phyloP scores from a whole-genome alignment of 2,113 vertebrate genomes.

The Cathartes aura region DNA sequence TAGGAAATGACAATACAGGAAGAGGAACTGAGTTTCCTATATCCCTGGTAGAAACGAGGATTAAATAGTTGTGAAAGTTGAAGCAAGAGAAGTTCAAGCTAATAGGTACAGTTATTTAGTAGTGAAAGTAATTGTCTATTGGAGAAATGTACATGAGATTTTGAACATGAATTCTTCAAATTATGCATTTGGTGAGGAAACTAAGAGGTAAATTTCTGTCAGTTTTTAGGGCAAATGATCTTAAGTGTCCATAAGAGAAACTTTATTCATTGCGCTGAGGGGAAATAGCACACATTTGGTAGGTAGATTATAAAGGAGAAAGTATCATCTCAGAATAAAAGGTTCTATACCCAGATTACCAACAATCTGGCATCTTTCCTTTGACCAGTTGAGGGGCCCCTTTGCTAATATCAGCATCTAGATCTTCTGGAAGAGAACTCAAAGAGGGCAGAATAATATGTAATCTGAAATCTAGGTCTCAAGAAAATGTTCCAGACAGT shows the following conservation, averaged over 20 bases:
- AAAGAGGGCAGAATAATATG: neutral
- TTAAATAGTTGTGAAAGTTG: neutral
- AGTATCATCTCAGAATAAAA: neutral
- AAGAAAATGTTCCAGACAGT: neutral
- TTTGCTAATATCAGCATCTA: neutral
- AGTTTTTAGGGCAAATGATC: neutral
- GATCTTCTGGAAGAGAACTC: neutral
- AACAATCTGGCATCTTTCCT: neutral
- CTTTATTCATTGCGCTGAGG: neutral
- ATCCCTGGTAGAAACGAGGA: neutral
- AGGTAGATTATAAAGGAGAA: neutral
- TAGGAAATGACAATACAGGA: neutral
- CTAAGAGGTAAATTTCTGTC: neutral
- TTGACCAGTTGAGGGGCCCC: constrained; percentile 2
- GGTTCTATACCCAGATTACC: neutral
- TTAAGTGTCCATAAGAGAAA: neutral
- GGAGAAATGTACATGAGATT: neutral
- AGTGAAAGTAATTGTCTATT: neutral
- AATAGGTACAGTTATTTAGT: neutral
- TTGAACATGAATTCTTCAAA: neutral
- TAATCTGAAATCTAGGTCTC: neutral
- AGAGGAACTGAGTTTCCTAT: neutral
- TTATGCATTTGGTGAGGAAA: neutral
- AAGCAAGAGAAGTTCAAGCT: neutral
- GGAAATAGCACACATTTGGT: neutral